Evolutionary conservation across 2,113 vertebrate genomes (phyloP).

Genomic region (Salvator merianae): DNA sequence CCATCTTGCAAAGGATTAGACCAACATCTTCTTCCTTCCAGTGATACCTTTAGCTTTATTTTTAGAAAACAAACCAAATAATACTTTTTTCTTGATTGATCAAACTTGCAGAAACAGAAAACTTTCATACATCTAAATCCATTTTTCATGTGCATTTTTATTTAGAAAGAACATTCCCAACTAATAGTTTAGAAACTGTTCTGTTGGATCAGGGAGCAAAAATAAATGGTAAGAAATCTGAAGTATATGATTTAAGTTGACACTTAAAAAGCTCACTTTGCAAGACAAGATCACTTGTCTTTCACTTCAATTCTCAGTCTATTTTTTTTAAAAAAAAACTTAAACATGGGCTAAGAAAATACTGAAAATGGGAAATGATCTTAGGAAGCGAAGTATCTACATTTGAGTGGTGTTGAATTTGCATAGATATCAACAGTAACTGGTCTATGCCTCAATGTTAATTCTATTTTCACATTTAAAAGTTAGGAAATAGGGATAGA

Average conservation of each 20-base stretch:
- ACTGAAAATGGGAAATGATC: neutral
- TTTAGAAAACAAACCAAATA: constrained; percentile 51
- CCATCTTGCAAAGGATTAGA: constrained; percentile 54
- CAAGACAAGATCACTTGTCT: neutral
- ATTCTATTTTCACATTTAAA: too few relatives aligned
- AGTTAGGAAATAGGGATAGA: too few relatives aligned
- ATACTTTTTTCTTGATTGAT: too few relatives aligned
- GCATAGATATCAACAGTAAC: too few relatives aligned
- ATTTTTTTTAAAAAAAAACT: neutral
- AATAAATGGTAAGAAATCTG: constrained; percentile 22
- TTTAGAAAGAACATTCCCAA: constrained; percentile 36
- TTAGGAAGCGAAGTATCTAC: too few relatives aligned
- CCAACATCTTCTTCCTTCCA: constrained; percentile 37
- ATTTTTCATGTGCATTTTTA: constrained; percentile 32
- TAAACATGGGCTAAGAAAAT: neutral
- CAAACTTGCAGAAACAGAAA: too few relatives aligned
- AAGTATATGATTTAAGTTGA: neutral
- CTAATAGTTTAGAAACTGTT: neutral
- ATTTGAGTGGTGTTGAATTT: too few relatives aligned
- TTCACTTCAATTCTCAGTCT: neutral
- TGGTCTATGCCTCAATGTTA: too few relatives aligned
- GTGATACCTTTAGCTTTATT: constrained; percentile 44
- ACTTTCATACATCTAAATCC: constrained; percentile 37
- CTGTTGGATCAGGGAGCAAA: constrained; percentile 18
- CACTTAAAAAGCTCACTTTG: too few relatives aligned